phyloP scores from a whole-genome alignment of 2,797 vertebrate species.

The Gymnoscopelus braueri region DNA sequence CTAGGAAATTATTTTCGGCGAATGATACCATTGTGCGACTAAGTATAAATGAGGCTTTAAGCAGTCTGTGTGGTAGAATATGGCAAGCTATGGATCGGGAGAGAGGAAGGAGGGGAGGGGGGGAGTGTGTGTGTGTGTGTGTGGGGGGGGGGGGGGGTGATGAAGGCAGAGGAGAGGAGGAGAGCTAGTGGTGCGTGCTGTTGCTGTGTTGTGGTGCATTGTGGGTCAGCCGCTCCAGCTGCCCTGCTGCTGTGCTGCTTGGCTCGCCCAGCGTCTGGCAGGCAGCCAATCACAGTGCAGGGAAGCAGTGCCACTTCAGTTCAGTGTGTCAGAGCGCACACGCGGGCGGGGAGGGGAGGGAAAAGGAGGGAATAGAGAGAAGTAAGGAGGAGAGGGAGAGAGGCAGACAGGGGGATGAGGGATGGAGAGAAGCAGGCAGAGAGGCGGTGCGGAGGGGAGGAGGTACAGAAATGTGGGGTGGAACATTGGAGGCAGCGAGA shows the following conservation, averaged over 20 bases:
- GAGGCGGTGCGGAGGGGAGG: neutral
- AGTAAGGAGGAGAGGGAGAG: slow-evolving; percentile 7
- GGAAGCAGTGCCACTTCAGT: slow-evolving; percentile 80
- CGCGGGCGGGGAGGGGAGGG: slow-evolving; percentile 13
- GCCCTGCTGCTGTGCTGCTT: slow-evolving; percentile 72
- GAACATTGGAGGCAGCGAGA: no score
- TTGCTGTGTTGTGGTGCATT: slow-evolving; percentile 64
- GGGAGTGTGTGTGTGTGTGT: neutral
- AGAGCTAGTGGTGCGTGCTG: slow-evolving; percentile 15
- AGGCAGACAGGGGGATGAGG: slow-evolving; percentile 4
- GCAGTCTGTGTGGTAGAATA: slow-evolving; percentile 11
- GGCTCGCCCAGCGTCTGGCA: slow-evolving; percentile 77
- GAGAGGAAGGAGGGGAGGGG: neutral
- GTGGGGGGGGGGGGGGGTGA: neutral
- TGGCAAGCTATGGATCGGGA: slow-evolving; percentile 6
- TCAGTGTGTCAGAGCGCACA: slow-evolving; percentile 79
- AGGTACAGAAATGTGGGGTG: neutral
- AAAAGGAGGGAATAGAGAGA: slow-evolving; percentile 15
- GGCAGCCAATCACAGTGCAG: slow-evolving; percentile 77
- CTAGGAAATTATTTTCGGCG: no score
- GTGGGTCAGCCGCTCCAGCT: slow-evolving; percentile 72
- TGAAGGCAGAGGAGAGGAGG: slow-evolving; percentile 23
- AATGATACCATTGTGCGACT: no score
- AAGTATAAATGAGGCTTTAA: no score
- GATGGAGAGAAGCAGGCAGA: neutral